Percentiles rank a stretch among this genome's conserved stretches.
Conservation (phyloP, 2,797 vertebrate genomes). For the Microctenopoma lineatum region DNA sequence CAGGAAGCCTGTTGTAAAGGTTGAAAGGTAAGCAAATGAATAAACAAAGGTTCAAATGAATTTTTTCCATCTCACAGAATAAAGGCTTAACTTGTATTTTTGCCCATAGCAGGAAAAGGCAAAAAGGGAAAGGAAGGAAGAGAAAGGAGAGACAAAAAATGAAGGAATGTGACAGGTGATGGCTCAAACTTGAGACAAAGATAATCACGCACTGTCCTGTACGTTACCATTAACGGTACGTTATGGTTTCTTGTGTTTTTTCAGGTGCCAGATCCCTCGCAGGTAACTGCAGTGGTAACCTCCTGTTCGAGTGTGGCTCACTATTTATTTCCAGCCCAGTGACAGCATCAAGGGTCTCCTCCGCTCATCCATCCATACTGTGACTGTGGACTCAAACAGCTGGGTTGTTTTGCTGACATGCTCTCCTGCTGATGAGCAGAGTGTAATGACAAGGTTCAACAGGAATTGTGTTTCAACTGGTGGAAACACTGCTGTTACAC, state of each 20-base stretch:
- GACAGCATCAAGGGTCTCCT: conserved; percentile 69
- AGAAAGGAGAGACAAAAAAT: conserved; percentile 89
- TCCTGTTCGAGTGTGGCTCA: conserved; percentile 68
- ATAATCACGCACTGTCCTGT: background rate
- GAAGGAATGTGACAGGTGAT: conserved; percentile 91
- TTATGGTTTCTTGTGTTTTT: conserved; percentile 22
- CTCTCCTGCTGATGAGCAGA: conserved; percentile 57
- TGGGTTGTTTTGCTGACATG: conserved; percentile 68
- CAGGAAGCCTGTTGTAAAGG: conserved; percentile 67
- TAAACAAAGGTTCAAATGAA: background rate
- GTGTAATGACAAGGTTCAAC: conserved; percentile 64
- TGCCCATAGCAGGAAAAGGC: conserved; percentile 82
- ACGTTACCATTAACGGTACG: background rate
- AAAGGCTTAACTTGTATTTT: conserved; percentile 15
- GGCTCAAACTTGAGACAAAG: background rate
- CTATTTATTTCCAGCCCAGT: conserved; percentile 75
- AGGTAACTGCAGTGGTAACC: conserved; percentile 79
- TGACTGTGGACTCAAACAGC: conserved; percentile 71
- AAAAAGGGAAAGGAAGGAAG: conserved; percentile 88
- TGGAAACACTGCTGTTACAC: conserved; percentile 70
- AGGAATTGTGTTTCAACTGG: conserved; percentile 66
- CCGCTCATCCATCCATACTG: conserved; percentile 65
- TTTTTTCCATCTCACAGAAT: background rate
- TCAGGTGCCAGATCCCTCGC: conserved; percentile 85
- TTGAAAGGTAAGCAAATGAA: conserved; percentile 71